A percentile compares a stretch with the other conserved stretches of the same genome.
phyloP scores from a whole-genome alignment of 2,888 invertebrate genomes.

The Labia minor region DNA sequence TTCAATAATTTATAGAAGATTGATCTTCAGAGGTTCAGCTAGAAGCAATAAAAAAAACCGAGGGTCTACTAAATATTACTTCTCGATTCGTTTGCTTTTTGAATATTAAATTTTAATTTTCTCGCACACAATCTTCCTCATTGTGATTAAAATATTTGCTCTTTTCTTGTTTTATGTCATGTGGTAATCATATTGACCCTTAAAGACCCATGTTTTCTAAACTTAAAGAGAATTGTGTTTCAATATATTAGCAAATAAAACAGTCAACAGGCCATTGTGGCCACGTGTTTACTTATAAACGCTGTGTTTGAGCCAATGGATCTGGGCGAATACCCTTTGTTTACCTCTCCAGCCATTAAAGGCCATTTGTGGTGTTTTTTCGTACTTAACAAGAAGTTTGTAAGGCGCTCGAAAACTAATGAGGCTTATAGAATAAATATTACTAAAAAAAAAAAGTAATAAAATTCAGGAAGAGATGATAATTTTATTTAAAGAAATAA shows the following conservation, averaged over 20 bases:
- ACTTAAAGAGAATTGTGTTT: background rate
- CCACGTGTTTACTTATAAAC: constrained; percentile 13
- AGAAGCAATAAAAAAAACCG: background rate
- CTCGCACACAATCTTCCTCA: background rate
- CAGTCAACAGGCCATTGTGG: constrained; percentile 7
- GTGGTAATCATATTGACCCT: background rate
- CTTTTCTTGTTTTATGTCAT: background rate
- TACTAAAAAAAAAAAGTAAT: background rate
- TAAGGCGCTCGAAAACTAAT: background rate
- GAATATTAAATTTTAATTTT: background rate
- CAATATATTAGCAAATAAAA: constrained; percentile 13
- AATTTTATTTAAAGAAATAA: constrained; percentile 1
- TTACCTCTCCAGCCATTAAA: background rate
- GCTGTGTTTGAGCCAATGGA: background rate
- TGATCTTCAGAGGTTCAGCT: background rate
- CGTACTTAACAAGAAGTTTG: background rate
- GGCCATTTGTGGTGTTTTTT: constrained; percentile 7
- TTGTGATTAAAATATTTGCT: background rate
- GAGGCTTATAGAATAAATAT: background rate
- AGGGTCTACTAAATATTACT: background rate
- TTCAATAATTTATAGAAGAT: background rate
- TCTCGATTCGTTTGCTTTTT: background rate
- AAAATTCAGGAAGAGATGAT: background rate
- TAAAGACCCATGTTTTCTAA: constrained; percentile 4
- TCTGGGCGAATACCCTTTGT: background rate